Base-by-base conservation (phyloP, 2,113 vertebrate species). In the Hemichromis elongatus region DNA sequence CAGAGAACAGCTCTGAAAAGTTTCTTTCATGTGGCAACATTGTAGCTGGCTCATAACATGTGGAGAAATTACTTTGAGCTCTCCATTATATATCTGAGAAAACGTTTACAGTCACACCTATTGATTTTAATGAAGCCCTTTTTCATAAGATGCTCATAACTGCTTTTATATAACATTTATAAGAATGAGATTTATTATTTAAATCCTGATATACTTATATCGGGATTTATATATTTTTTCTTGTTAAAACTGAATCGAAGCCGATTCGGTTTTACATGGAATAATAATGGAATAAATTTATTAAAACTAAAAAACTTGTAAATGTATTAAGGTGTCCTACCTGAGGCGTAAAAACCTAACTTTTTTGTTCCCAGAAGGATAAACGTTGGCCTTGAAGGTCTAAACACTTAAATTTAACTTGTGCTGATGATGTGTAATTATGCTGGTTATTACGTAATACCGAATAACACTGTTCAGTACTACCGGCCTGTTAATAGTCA, bases 401-500 rank as follows among this genome's bases (percentile, higher is more conserved):
- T 13, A 30, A 75, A 30, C 1, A 7, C 16, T 30, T 12, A 45
- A 75, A 50, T 19, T 28, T 18, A 37, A 18, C 1, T 47, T 73
- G 68, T 47, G 40, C 3, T 73, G 45, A 28, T 73, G 68, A 12
- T 28, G 9, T 2, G 42, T 73, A 18, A 70, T 70, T 42, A 45
- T 21, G 7, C 63, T 26, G 24, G 21, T 75, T 75, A n/a, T 30
- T 50, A 50, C n/a, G 45, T 75, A 50, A 75, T 75, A 75, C 45
- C 0, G 9, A 75, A 75, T 50, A 30, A n/a, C 18, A 28, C 26
- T n/a, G 16, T 50, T 30, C 4, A 50, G 24, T 73, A 28, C 42
- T 47, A 5, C 42, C 42, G 24, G 19, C 16, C 16, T 50, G 42
- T 45, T 73, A 11, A 4, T 19, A 12, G 4, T 10, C 7, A 63